Evolutionary conservation across 2,888 invertebrate genomes (phyloP).

Genomic region (Stegana nigrithorax): DNA sequence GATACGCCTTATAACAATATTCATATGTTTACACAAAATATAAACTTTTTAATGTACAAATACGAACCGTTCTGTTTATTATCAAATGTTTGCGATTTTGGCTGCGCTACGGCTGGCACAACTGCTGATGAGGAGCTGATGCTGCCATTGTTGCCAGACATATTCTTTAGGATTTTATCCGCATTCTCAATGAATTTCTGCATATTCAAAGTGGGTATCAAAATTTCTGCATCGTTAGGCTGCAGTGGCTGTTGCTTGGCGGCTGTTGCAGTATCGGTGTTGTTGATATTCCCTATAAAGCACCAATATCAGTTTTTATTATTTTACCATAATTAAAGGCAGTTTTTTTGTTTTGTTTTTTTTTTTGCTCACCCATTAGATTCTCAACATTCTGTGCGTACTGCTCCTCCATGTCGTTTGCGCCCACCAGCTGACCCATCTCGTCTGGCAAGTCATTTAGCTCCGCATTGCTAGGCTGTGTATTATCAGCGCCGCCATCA

Average conservation of each 20-base stretch:
- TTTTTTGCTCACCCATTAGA: constrained; percentile 47
- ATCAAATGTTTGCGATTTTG: too few relatives aligned
- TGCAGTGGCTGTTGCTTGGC: constrained; percentile 33
- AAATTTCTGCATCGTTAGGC: constrained; percentile 55
- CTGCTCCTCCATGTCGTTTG: constrained; percentile 49
- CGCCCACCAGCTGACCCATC: constrained; percentile 46
- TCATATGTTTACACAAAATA: too few relatives aligned
- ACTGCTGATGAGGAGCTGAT: constrained; percentile 17
- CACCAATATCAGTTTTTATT: background rate
- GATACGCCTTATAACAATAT: too few relatives aligned
- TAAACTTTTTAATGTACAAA: too few relatives aligned
- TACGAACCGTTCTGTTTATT: background rate
- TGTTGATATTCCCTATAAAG: constrained; percentile 55
- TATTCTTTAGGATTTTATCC: constrained; percentile 65
- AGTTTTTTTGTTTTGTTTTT: too few relatives aligned
- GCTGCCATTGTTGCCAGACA: too few relatives aligned
- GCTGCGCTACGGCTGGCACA: constrained; percentile 4
- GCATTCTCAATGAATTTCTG: constrained; percentile 65
- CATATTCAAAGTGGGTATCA: constrained; percentile 66
- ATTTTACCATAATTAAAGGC: background rate
- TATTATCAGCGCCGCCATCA: constrained; percentile 43
- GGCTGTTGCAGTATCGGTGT: constrained; percentile 33
- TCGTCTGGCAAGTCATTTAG: constrained; percentile 34
- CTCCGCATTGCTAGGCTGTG: background rate
- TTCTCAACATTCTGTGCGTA: constrained; percentile 56